Evolutionary conservation across 2,888 invertebrate genomes (phyloP), one percentile per base, ranked within the genome.

Genomic region (Cetonia aurata): DNA sequence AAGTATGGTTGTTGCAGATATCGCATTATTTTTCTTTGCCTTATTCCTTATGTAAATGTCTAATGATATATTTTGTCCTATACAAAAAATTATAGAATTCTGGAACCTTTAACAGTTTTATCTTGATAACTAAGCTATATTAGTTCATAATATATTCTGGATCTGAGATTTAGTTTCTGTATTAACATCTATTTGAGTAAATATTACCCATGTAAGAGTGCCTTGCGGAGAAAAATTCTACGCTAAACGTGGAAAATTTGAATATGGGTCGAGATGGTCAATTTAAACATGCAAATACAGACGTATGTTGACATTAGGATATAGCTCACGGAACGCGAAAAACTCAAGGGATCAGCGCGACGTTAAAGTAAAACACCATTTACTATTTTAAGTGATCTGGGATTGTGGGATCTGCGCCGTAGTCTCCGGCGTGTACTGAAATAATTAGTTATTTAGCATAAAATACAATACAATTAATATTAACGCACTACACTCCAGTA

Each of bases 381-480:
- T 80, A 78, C 77, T 77, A 78, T 77, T 80, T 78, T 77, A 80
- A 80, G 78, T 78, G 80, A 79, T 78, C 77, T 76, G 80, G 78
- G 79, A 75, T 50, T 75, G 68, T 67, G 75, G 76, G 77, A 70
- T 75, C 75, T 71, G 76, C 79, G 74, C 76, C 77, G 60, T 75
- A 74, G 74, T 78, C 79, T 80, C 81, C 75, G 71, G 80, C 79
- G 79, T 80, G 79, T 75, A 75, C 72, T 75, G 72, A 77, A 77
- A 79, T 80, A 81, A 82, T 81, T 82, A 81, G 78, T 81, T 81
- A 77, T 77, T 80, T 79, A 79, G 77, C 79, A 78, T 80, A 80
- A 80, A 80, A 79, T 80, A 79, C 79, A 79, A 78, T 79, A 75
- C 78, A 79, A 81, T 81, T 80, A 80, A 80, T 80, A 79, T 79